These are phyloP conservation scores for Strigamia maritima DNA, from an alignment of 2,888 invertebrate genomes.

Conservation along the genomic window DNA sequence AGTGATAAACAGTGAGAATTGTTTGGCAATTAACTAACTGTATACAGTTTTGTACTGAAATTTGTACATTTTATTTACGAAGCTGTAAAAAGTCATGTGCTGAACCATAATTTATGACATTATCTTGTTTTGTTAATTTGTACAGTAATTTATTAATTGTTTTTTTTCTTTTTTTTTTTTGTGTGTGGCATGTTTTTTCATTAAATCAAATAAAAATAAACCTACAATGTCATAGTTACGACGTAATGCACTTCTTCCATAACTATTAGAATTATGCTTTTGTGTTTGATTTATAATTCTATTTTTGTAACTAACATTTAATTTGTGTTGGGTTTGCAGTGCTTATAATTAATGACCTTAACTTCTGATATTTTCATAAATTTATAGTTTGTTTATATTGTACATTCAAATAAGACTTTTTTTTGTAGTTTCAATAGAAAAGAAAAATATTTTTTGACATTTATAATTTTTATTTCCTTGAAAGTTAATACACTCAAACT, in stretches of 20 bases:
- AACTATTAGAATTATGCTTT: neutral
- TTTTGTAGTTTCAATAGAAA: neutral
- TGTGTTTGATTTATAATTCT: neutral
- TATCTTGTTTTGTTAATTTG: neutral
- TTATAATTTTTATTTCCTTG: neutral
- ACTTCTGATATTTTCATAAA: neutral
- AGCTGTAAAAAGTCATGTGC: neutral
- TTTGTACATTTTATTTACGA: neutral
- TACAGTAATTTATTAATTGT: slow-evolving; percentile 14
- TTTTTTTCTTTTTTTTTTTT: neutral
- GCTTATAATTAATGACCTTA: neutral
- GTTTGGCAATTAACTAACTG: neutral
- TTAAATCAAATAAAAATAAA: neutral
- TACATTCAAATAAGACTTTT: neutral
- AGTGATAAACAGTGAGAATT: neutral
- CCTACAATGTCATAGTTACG: neutral
- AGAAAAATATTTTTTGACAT: neutral
- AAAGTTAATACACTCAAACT: neutral
- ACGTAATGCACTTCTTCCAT: too few species aligned
- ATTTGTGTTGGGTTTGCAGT: neutral
- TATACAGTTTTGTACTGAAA: slow-evolving; percentile 15
- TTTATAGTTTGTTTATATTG: neutral
- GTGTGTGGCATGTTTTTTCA: neutral
- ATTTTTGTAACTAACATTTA: neutral
- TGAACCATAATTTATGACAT: neutral